Base-by-base conservation (phyloP, 1,140 invertebrate genomes). In the Bombus soroeensis region DNA sequence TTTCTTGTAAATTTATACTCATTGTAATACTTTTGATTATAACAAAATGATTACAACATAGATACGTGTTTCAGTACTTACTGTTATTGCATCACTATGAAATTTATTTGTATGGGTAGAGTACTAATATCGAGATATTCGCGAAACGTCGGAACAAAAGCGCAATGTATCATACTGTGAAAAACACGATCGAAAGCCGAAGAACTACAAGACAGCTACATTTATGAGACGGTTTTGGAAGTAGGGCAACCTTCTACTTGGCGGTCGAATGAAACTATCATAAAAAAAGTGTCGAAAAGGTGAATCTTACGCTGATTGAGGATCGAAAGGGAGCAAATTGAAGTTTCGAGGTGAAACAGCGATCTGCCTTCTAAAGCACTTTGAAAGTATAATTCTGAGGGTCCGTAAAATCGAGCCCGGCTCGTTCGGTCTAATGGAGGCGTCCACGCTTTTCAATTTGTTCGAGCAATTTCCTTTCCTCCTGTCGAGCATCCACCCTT, bases 371-470 rank as follows among this genome's bases (percentile, higher is more conserved):
- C 57, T 34, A 34, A 82, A 70, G 13, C 80, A 70, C 85, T 86
- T 83, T 86, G 73, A 83, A 86, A 86, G 85, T 86, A 86, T 83
- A 86, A 86, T 86, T 83, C 85, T n/a, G 57, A 22, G 47, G 53
- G 57, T 57, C 53, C 62, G 85, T 72, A 53, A 83, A 86, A 86
- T 83, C 64, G 53, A 47, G 76, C 41, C 15, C 15, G 25, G 80
- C 72, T 86, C 85, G 85, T 77, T 86, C 73, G 73, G 47, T 53
- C 80, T 86, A 83, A 86, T 83, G 73, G 85, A 37, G 53, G 62
- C 71, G 71, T 74, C 81, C 62, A 47, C 79, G 85, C 72, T 86
- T 86, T 86, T 77, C 85, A 86, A 86, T 86, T 86, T 83, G 81
- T 86, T 86, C 85, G 71, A 83, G 73, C 85, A 86, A 86, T 86